Conservation (phyloP, 2,888 invertebrate species). For the Alsophila aescularia region DNA sequence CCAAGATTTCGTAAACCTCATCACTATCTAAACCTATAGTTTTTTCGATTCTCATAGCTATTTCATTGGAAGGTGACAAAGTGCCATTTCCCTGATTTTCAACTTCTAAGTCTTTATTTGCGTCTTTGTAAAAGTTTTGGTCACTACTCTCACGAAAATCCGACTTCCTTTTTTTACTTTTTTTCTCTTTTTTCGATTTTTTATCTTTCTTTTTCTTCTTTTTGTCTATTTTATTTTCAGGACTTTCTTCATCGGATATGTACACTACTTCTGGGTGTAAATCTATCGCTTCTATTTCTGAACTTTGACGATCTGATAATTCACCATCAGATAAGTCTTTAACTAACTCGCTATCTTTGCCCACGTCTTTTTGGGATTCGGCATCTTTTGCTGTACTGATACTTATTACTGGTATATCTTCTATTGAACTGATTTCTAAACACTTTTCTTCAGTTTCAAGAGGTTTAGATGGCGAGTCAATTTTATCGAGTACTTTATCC, state of each 20-base stretch:
- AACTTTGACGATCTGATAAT: conserved; percentile 63
- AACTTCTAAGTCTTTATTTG: conserved; percentile 12
- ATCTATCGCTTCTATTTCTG: conserved; percentile 65
- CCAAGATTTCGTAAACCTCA: conserved; percentile 59
- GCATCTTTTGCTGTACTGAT: not conserved
- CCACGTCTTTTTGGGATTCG: not conserved
- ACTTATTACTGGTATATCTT: conserved; percentile 32
- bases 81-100: conserved; percentile 4
- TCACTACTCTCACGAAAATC: conserved; percentile 69
- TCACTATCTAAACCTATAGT: conserved; percentile 28
- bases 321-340: conserved; percentile 43
- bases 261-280: conserved; percentile 78
- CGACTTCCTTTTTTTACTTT: conserved; percentile 55
- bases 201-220: conserved; percentile 73
- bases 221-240: conserved; percentile 51
- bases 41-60: not conserved
- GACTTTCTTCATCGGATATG: conserved; percentile 75
- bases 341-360: conserved; percentile 1
- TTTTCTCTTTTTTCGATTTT: conserved; percentile 66
- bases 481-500: not conserved
- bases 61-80: not conserved
- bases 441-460: conserved; percentile 15
- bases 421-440: conserved; percentile 28
- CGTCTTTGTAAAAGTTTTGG: conserved; percentile 64
- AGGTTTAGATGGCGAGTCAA: not conserved